Evolutionary conservation across 2,797 vertebrate genomes (phyloP), one percentile per base, ranked within the genome.

Genomic region (Bradypodion pumilum): DNA sequence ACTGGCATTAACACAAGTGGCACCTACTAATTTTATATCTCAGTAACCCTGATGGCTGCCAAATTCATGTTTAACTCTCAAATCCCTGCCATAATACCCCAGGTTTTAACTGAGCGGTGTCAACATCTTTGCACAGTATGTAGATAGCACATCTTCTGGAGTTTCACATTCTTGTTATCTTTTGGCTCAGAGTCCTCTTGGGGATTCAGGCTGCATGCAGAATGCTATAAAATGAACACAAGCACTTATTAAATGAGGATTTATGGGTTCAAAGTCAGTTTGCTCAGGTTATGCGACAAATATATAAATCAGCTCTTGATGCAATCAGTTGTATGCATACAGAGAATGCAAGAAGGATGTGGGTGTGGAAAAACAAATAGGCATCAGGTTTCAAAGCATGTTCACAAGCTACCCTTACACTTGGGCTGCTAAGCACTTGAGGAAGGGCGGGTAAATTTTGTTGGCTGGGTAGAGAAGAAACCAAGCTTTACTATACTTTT

Each of bases 21-120:
- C 83, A 87, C 74, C 60, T 83, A 44, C 82, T 83, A 35, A 84
- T 87, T 90, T 87, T 73, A 85, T 49, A 35, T 10, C 27, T 70
- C 5, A 1, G n/a, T 85, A 2, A 1, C n/a, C 79, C 56, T 86
- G 16, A 52, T 63, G 37, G 7, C 74, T 40, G 25, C 63, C 78
- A 42, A 40, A 0, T 7, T 44, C 4, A 19, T 66, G n/a, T 83
- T 80, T 74, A 63, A 9, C 62, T 9, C 68, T 49, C 85, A 78
- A 27, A 74, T 21, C 4, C 68, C 23, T 84, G 23, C 63, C 44
- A 65, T 80, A 59, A 44, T 10, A 0, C 0, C 7, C 59, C 42
- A 44, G 72, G n/a, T 46, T 78, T 83, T 29, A 46, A 86, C 70
- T 59, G 74, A 12, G 37, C 68, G 82, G 37, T 68, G 27, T 7